Conservation (phyloP, 64 coral and sea anemone species). For the Porites australiensis region DNA sequence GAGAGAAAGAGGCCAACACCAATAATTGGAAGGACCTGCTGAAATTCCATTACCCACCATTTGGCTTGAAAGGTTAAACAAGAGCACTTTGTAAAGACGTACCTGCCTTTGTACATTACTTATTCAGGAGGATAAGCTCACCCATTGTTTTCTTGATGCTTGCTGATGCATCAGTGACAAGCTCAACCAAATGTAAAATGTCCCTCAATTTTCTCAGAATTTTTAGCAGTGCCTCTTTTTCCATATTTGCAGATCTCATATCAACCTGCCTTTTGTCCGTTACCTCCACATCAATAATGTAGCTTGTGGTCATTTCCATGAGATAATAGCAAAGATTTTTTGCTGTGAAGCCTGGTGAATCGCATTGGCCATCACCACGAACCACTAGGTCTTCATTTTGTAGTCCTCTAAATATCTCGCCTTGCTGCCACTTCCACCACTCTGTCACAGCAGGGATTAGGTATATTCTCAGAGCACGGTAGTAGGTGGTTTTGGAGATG, state of each 20-base stretch:
- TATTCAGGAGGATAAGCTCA: conserved; percentile 31
- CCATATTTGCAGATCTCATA: conserved; percentile 45
- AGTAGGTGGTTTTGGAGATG: conserved; percentile 31
- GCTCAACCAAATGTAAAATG: conserved; percentile 32
- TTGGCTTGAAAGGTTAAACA: conserved; percentile 13
- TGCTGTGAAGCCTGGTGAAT: conserved; percentile 61
- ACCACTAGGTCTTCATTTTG: conserved; percentile 35
- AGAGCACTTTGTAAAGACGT: conserved; percentile 13
- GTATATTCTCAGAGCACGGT: conserved; percentile 18
- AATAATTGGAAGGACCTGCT: conserved; percentile 18
- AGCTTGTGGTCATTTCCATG: conserved; percentile 19
- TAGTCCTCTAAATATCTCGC: conserved; percentile 3
- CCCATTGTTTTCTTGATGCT: conserved; percentile 52
- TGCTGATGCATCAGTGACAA: conserved; percentile 57
- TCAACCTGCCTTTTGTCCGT: conserved; percentile 40
- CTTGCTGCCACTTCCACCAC: conserved; percentile 40
- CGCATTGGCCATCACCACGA: conserved; percentile 53
- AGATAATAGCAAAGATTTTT: conserved; percentile 57
- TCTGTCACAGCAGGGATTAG: conserved; percentile 10
- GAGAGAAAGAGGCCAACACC: conserved; percentile 23
- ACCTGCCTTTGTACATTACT: conserved; percentile 20
- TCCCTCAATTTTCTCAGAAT: conserved; percentile 36
- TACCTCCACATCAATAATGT: conserved; percentile 46
- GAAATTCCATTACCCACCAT: conserved; percentile 2
- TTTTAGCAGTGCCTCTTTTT: conserved; percentile 40